Evolutionary conservation across 1,140 invertebrate genomes (phyloP).

Genomic region (Aporrectodea caliginosa): DNA sequence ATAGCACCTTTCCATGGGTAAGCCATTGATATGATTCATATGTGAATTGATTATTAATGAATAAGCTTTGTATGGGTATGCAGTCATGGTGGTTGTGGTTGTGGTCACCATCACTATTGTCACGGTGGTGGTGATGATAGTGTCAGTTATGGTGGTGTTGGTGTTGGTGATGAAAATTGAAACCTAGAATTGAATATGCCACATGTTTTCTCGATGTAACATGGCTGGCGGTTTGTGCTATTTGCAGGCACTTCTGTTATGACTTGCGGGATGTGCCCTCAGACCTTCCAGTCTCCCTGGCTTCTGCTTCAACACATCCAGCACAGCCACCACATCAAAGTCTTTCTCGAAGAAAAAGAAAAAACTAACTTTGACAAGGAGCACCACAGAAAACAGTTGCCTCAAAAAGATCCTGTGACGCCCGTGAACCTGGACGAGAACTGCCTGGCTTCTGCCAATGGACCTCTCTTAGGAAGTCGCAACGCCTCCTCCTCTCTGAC

Average conservation of each 20-base stretch:
- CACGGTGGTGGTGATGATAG: no score
- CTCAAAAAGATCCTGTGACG: no score
- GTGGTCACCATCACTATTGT: no score
- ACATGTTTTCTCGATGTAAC: slow-evolving; percentile 25
- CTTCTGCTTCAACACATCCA: slow-evolving; percentile 89
- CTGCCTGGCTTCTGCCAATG: no score
- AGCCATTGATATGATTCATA: no score
- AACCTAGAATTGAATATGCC: no score
- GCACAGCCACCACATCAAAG: slow-evolving; percentile 70
- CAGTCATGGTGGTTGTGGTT: no score
- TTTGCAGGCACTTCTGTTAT: slow-evolving; percentile 86
- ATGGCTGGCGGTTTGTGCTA: slow-evolving; percentile 55
- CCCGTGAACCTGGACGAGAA: not conserved
- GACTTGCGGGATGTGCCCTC: slow-evolving; percentile 89
- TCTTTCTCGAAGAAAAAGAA: not conserved
- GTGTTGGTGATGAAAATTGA: no score
- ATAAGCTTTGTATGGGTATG: no score
- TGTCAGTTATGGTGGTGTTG: no score
- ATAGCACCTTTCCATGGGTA: no score
- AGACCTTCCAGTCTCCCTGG: slow-evolving; percentile 85
- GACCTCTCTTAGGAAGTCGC: not conserved
- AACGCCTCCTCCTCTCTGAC: not conserved
- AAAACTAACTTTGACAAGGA: not conserved
- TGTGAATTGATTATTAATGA: no score
- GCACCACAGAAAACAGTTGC: not conserved